Evolutionary conservation across 2,888 invertebrate genomes (phyloP).

Genomic region (Pyrrhia umbra): DNA sequence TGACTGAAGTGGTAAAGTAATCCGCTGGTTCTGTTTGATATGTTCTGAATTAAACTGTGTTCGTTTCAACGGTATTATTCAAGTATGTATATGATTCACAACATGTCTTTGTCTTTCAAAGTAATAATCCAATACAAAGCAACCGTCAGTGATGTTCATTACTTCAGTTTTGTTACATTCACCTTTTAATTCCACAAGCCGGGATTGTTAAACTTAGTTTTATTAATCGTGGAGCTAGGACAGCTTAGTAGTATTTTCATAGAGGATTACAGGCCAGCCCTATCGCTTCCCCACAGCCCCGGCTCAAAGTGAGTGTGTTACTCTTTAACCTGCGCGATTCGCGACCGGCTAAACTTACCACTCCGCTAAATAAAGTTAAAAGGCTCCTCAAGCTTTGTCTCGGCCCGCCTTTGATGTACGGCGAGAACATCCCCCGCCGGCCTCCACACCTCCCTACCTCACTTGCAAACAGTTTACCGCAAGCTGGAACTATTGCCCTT

Average conservation of each 20-base stretch:
- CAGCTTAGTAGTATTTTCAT: background rate
- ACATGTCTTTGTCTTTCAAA: background rate
- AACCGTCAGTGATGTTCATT: background rate
- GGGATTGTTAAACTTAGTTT: background rate
- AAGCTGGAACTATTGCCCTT: slow-evolving; percentile 88
- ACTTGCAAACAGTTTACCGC: slow-evolving; percentile 88
- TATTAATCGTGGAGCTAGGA: background rate
- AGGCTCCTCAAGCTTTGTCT: slow-evolving; percentile 90
- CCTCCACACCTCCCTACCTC: slow-evolving; percentile 60
- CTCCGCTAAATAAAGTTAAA: slow-evolving; percentile 91
- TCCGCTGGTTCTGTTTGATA: background rate
- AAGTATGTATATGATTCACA: background rate
- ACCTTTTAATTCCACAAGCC: no score
- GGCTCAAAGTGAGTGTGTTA: slow-evolving; percentile 90
- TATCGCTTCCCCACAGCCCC: slow-evolving; percentile 67
- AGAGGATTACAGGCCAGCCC: slow-evolving; percentile 70
- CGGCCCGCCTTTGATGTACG: slow-evolving; percentile 88
- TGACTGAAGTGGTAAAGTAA: slow-evolving; percentile 16
- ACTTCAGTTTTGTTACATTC: background rate
- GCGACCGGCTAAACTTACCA: slow-evolving; percentile 90
- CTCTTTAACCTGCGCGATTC: slow-evolving; percentile 90
- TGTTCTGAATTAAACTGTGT: background rate
- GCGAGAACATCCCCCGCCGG: slow-evolving; percentile 72
- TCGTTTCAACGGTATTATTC: background rate
- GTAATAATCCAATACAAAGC: background rate